Evolutionary conservation across 2,797 vertebrate species (phyloP).

Genomic region (Varecia variegata): DNA sequence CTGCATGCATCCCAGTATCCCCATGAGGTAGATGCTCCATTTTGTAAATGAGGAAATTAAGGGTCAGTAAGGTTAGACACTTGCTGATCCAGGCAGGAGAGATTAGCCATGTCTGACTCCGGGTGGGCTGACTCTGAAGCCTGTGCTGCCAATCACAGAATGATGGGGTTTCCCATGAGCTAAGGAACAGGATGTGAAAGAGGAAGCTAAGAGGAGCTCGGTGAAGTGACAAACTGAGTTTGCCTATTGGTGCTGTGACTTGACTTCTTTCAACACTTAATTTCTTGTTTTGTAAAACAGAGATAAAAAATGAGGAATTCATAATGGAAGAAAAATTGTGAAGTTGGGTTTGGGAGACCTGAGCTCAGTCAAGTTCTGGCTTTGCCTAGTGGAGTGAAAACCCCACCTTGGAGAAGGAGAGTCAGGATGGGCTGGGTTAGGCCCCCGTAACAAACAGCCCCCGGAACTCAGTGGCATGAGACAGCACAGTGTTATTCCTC

Average conservation of each 20-base stretch:
- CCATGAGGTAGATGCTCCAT: too few relatives aligned
- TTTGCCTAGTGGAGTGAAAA: neutral
- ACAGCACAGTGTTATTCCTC: rapidly evolving
- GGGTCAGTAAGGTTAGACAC: neutral
- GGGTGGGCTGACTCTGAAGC: neutral
- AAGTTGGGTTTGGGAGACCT: neutral
- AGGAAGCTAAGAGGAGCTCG: neutral
- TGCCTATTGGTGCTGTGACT: neutral
- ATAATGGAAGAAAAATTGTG: neutral
- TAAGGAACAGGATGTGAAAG: neutral
- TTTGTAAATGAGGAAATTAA: neutral
- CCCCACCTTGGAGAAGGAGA: neutral
- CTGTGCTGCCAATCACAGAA: neutral
- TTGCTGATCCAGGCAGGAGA: neutral
- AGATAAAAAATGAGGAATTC: neutral
- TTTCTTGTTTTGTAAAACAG: neutral
- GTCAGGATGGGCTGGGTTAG: neutral
- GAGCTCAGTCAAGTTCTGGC: neutral
- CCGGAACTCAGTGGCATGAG: neutral
- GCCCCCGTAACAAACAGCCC: neutral
- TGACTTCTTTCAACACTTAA: neutral
- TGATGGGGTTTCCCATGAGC: neutral
- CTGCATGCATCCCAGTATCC: neutral
- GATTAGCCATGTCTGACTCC: neutral
- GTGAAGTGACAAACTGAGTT: neutral